Percentiles rank a stretch among this genome's conserved stretches.
Evolutionary conservation across 1,140 invertebrate species (phyloP).

Genomic region (Zaprionus ornatus): DNA sequence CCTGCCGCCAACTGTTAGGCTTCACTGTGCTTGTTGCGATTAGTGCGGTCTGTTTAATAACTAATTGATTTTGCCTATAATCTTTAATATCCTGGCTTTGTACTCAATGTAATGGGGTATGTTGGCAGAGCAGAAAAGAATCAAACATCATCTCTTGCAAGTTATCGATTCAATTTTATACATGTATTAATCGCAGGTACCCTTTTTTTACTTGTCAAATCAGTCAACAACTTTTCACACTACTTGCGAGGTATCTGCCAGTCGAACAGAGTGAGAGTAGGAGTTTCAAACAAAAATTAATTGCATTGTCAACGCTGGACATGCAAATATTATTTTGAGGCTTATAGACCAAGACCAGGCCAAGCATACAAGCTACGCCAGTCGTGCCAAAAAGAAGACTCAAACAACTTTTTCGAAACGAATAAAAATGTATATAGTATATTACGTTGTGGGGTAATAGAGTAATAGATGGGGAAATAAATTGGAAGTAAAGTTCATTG

Average conservation of each 20-base stretch:
- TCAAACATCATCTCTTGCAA: too few relatives aligned
- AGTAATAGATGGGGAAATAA: too few relatives aligned
- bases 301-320: slow-evolving; percentile 68
- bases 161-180: too few relatives aligned
- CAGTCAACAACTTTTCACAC: too few relatives aligned
- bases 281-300: slow-evolving; percentile 60
- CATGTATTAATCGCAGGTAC: too few relatives aligned
- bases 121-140: neutral
- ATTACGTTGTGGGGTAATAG: too few relatives aligned
- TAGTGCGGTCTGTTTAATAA: slow-evolving; percentile 12
- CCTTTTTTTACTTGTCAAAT: too few relatives aligned
- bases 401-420: neutral
- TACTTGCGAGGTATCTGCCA: slow-evolving; percentile 2
- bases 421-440: neutral
- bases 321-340: slow-evolving; percentile 34
- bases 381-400: neutral
- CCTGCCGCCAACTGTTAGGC: neutral
- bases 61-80: slow-evolving; percentile 20
- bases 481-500: too few relatives aligned
- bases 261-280: neutral
- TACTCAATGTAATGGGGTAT: neutral
- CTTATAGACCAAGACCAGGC: slow-evolving; percentile 23
- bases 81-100: neutral
- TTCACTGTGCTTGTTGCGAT: slow-evolving; percentile 33
- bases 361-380: slow-evolving; percentile 9